These are phyloP conservation scores for Hylaeus anthracinus DNA, from an alignment of 1,140 invertebrate genomes.

Conservation along the genomic window DNA sequence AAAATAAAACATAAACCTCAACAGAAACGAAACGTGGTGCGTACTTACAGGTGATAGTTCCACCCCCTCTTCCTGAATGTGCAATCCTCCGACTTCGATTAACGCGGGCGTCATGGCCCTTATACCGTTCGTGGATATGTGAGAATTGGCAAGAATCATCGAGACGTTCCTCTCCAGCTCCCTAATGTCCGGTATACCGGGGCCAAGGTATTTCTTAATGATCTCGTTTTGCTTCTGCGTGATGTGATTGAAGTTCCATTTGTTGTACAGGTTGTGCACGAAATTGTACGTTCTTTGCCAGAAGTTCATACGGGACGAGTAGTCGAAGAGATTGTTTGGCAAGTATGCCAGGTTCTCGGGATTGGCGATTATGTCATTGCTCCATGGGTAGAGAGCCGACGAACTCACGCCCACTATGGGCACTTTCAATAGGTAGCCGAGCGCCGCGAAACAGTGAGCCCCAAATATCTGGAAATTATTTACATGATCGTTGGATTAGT, in stretches of 20 bases:
- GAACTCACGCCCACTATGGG: slow-evolving; percentile 4
- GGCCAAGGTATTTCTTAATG: slow-evolving; percentile 75
- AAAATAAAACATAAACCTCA: too few species aligned
- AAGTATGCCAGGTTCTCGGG: slow-evolving; percentile 47
- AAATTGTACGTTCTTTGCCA: slow-evolving; percentile 34
- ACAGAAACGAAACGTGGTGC: not conserved
- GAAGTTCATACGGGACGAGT: slow-evolving; percentile 21
- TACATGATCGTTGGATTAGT: too few species aligned
- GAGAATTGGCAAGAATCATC: slow-evolving; percentile 83
- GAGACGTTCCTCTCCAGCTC: slow-evolving; percentile 79
- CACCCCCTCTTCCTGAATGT: slow-evolving; percentile 72
- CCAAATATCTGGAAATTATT: slow-evolving; percentile 28
- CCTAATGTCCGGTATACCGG: slow-evolving; percentile 70
- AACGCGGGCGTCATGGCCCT: slow-evolving; percentile 79
- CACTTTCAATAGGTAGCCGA: slow-evolving; percentile 26
- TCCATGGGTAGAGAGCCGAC: not conserved
- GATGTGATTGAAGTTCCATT: slow-evolving; percentile 56
- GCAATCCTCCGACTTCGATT: slow-evolving; percentile 84
- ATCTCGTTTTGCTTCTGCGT: slow-evolving; percentile 66
- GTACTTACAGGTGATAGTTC: slow-evolving; percentile 59
- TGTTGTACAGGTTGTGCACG: slow-evolving; percentile 42
- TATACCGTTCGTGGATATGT: slow-evolving; percentile 80
- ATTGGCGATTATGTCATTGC: slow-evolving; percentile 32
- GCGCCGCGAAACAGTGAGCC: slow-evolving; percentile 23
- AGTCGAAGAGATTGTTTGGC: not conserved